These are phyloP conservation scores for Leuciscus waleckii DNA, from an alignment of 2,797 vertebrate genomes.

Conservation along the genomic window DNA sequence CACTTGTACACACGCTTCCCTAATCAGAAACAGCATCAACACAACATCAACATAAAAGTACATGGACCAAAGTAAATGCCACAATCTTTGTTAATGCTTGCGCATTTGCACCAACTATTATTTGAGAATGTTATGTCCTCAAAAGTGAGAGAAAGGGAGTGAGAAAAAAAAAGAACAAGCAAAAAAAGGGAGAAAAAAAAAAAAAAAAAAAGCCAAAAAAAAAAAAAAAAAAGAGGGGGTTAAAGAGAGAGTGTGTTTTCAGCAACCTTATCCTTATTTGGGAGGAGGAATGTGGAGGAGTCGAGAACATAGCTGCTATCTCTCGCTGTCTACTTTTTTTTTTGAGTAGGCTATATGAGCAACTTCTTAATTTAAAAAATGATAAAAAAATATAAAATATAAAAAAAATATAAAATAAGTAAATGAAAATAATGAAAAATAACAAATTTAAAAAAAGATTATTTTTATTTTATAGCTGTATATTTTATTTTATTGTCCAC, in stretches of 20 bases:
- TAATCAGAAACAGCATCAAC: conserved; percentile 31
- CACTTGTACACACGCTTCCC: conserved; percentile 21
- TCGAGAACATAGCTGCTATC: conserved; percentile 66
- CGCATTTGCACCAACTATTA: neutral
- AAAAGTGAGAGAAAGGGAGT: neutral
- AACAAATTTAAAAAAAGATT: too few relatives aligned
- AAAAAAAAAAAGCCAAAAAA: neutral
- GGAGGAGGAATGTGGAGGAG: conserved; percentile 76
- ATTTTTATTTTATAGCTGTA: neutral
- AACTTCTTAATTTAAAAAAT: neutral
- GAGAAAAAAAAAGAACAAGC: conserved; percentile 22
- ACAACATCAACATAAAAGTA: conserved; percentile 6
- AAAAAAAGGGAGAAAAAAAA: neutral
- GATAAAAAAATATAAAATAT: too few relatives aligned
- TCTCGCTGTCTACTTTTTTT: conserved; percentile 37
- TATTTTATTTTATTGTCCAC: neutral
- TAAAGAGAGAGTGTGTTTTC: conserved; percentile 55
- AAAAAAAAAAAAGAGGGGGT: neutral
- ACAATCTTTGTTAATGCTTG: neutral
- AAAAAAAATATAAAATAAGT: neutral
- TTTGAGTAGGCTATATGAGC: conserved; percentile 15
- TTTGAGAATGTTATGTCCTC: neutral
- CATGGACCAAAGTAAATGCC: neutral
- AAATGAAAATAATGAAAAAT: neutral
- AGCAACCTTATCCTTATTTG: conserved; percentile 81